Evolutionary conservation across 1,140 invertebrate species (phyloP), one percentile per base, ranked within the genome.

Genomic region (Zaprionus kolodkinae): DNA sequence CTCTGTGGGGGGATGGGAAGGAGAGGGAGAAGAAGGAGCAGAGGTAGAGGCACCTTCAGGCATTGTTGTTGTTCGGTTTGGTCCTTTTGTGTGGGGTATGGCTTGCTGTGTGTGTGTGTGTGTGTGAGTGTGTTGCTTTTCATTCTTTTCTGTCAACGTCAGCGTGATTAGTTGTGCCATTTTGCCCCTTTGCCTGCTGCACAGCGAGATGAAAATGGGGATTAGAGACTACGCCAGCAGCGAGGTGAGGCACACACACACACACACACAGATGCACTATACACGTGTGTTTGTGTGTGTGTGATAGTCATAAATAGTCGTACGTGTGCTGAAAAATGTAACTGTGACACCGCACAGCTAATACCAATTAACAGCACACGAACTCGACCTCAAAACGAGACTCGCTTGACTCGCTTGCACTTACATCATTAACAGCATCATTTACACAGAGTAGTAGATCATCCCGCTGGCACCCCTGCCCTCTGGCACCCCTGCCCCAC

Each of bases 401-500:
- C 21, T 21, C 64, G 59, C 76, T 81, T 67, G 70, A 68, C 81
- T 78, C 75, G 72, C 68, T 70, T 73, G 57, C 70, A 82, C 66
- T 85, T 90, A 89, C 81, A 89, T 89, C 85, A 89, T 89, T 89
- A 89, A 89, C 85, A 78, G 74, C 85, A 89, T 84, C 81, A 83
- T 89, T 89, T 76, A 81, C 81, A 81, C 65, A 81, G 69, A 70
- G 80, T 68, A 70, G 80, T 68, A 81, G 69, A 70, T 78, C 73
- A 63, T 13, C 40, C 33, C 33, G 3, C 21, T 21, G 21, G 1
- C 52, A 15, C 62, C 48, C 25, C n/a, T 38, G 13, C 25, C 25
- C 1, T 12, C 38, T 13, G 13, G 36, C 38, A 40, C 38, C 38
- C 4, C 5, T 6, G 2, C 38, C 6, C 13, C 40, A 15, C n/a